Base-by-base conservation (phyloP, 2,888 invertebrate genomes). In the Perizoma flavofasciatum region DNA sequence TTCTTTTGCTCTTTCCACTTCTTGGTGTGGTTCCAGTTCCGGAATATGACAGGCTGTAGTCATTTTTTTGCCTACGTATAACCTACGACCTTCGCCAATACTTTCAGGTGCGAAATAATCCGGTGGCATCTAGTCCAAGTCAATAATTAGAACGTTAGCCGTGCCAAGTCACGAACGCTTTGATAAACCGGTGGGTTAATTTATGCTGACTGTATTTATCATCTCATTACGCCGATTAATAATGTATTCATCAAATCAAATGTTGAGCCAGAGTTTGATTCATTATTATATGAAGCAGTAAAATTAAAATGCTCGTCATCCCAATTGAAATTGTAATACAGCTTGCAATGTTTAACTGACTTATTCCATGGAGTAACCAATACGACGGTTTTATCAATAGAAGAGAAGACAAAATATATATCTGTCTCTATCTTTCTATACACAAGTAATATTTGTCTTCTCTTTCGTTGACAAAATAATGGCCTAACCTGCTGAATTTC, bases 11-110 rank as follows among this genome's bases (percentile, higher is more conserved):
- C 9, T 9, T 97, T 97, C 95, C 96, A 97, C 86, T 93, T 86
- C 68, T 92, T 94, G 0, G 97, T 97, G 72, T 94, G 94, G 55
- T 87, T 93, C 91, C 94, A 95, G 81, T 97, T 97, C 5, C 94
- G 92, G 85, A 92, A 96, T 74, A 97, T 96, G 4, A n/a, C n/a
- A 93, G 74, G 22, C 86, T 75, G 59, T 22, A 22, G 22, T 3
- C 1, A 22, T 22, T 22, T 22, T 22, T 22, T 22, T 22, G 22
- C 22, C 22, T 2, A 22, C 22, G 22, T 22, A 2, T 22, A 3
- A 2, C 1, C 22, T 22, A 22, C 22, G 22, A 22, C 22, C 22
- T 22, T 22, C 3, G 22, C 22, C 22, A 37, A 37, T 37, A 3
- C 1, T 37, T 7, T 44, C 5, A 5, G 6, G 6, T 22, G 6